Conservation (phyloP, 2,797 vertebrate genomes). For the Ctenosaura bakeri region DNA sequence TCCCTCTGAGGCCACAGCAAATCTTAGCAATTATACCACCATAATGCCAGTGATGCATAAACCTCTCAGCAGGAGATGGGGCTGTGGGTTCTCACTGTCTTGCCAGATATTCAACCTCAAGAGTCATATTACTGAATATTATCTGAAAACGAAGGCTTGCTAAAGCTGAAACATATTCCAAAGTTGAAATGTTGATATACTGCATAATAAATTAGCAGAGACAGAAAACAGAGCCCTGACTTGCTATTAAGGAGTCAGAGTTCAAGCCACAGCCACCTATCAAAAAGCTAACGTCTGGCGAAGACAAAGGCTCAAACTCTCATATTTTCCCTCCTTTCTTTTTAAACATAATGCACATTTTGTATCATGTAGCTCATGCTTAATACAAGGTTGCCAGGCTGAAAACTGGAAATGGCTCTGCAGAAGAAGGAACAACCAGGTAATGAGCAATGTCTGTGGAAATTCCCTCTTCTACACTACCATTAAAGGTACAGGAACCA, state of each 20-base stretch:
- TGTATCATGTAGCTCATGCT: background rate
- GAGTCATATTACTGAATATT: background rate
- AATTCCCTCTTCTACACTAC: no score
- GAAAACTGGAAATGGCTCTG: no score
- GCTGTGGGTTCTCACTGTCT: background rate
- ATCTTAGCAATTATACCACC: background rate
- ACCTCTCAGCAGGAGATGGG: background rate
- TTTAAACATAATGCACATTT: background rate
- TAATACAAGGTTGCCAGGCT: no score
- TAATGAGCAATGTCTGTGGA: no score
- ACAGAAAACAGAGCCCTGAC: background rate
- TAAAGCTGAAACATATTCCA: background rate
- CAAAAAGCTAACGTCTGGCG: slow-evolving; percentile 2
- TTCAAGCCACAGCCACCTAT: background rate
- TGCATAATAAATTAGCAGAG: background rate
- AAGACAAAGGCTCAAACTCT: background rate
- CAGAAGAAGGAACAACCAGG: no score
- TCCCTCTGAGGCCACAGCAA: no score
- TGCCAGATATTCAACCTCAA: background rate
- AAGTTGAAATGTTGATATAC: background rate
- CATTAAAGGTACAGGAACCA: no score
- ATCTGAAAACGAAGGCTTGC: background rate
- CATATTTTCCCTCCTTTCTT: background rate
- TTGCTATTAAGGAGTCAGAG: slow-evolving; percentile 13
- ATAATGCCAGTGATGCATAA: background rate